These are phyloP conservation scores for Diaprepes abbreviatus DNA, from an alignment of 2,888 invertebrate species.

Conservation along the genomic window DNA sequence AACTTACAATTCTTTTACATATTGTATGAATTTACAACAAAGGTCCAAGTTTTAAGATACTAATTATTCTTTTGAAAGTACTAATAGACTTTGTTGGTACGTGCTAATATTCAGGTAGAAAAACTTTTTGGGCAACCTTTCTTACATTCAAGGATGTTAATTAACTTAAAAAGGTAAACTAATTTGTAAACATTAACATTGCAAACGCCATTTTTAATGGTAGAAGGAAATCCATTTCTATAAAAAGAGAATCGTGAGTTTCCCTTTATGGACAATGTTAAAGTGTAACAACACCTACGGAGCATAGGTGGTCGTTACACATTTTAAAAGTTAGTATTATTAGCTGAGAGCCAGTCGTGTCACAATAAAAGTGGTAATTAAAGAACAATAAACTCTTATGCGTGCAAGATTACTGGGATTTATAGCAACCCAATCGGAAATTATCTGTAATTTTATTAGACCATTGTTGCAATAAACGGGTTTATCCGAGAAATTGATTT, in stretches of 20 bases:
- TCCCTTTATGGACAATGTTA: constrained; percentile 8
- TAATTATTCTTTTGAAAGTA: too few relatives aligned
- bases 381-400: constrained; percentile 17
- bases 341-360: neutral
- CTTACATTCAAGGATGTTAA: too few relatives aligned
- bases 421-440: neutral
- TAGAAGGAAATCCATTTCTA: constrained; percentile 6
- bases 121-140: too few relatives aligned
- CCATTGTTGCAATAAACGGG: neutral
- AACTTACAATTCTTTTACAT: too few relatives aligned
- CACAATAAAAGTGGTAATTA: constrained; percentile 6
- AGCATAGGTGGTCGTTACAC: constrained; percentile 21
- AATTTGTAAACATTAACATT: neutral
- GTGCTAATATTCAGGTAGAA: too few relatives aligned
- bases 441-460: neutral
- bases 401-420: neutral
- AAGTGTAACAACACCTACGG: constrained; percentile 19
- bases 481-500: neutral
- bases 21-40: too few relatives aligned
- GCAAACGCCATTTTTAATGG: neutral
- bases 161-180: too few relatives aligned
- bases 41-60: too few relatives aligned
- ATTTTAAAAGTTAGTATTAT: constrained; percentile 10
- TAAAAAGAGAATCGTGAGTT: constrained; percentile 5
- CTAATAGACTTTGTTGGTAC: too few relatives aligned